phyloP scores from a whole-genome alignment of 2,113 vertebrate genomes.

The Alexandromys fortis region DNA sequence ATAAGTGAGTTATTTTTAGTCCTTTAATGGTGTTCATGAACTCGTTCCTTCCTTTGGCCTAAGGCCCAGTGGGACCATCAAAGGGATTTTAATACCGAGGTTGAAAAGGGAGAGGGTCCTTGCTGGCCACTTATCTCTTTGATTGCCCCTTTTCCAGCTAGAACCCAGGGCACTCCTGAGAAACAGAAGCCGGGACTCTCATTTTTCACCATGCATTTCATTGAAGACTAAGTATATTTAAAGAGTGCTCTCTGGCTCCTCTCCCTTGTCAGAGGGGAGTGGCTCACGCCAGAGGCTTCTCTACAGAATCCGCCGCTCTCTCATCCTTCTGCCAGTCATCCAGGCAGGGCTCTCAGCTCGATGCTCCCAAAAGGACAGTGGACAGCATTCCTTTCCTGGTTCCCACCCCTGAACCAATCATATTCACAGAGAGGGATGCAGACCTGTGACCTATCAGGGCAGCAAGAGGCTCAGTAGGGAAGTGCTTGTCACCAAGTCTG shows the following conservation, averaged over 20 bases:
- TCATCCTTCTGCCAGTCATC: not conserved
- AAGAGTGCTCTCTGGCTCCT: not conserved
- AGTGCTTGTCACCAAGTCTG: not conserved
- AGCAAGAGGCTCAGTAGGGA: not conserved
- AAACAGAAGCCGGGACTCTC: not conserved
- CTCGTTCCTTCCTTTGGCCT: constrained; percentile 44
- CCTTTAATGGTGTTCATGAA: constrained; percentile 58
- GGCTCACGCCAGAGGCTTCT: not conserved
- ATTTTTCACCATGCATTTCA: not conserved
- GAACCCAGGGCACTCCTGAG: not conserved
- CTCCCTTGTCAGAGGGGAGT: not conserved
- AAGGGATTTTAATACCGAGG: constrained; percentile 21
- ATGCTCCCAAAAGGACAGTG: not conserved
- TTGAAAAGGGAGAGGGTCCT: constrained; percentile 4
- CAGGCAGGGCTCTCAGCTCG: not conserved
- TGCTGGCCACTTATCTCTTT: not conserved
- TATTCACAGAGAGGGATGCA: not conserved
- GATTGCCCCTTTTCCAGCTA: not conserved
- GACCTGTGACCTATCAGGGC: not conserved
- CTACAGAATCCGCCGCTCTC: not conserved
- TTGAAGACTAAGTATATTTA: constrained; percentile 14
- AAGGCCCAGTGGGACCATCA: constrained; percentile 45
- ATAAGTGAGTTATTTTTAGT: constrained; percentile 65
- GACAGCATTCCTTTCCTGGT: not conserved
- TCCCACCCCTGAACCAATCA: not conserved